Percentiles rank a stretch among this genome's conserved stretches.
Conservation (phyloP, 2,113 vertebrate species). For the Salvelinus fontinalis region DNA sequence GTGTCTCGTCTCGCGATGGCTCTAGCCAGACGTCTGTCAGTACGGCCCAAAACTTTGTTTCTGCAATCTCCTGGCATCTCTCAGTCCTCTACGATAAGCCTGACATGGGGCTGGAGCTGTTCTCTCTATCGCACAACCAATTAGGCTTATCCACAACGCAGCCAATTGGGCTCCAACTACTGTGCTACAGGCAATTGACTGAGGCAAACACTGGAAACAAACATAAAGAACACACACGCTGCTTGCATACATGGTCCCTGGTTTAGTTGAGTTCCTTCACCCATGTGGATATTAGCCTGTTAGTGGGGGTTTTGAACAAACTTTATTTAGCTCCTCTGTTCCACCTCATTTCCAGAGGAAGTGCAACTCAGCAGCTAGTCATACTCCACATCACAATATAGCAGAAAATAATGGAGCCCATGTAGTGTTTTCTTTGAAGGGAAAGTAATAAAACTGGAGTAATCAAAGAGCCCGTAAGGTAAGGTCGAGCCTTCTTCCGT, state of each 20-base stretch:
- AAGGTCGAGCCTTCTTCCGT: constrained; percentile 13
- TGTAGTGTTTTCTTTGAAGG: constrained; percentile 28
- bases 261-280: constrained; percentile 47
- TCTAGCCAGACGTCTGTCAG: constrained; percentile 69
- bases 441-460: neutral
- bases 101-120: constrained; percentile 50
- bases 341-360: constrained; percentile 33
- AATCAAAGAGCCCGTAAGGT: neutral
- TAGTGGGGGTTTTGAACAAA: constrained; percentile 20
- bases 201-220: constrained; percentile 44
- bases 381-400: constrained; percentile 31
- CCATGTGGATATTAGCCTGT: constrained; percentile 14
- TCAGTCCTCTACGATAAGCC: constrained; percentile 57
- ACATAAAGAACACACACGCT: neutral
- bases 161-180: constrained; percentile 51
- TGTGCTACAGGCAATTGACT: constrained; percentile 52
- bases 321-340: constrained; percentile 42
- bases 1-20: constrained; percentile 19
- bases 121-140: constrained; percentile 63
- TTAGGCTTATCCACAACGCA: constrained; percentile 66
- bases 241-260: constrained; percentile 18
- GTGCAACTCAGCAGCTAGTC: constrained; percentile 45
- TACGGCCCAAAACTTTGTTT: constrained; percentile 53
- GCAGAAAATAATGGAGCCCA: constrained; percentile 13
- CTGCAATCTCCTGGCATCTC: constrained; percentile 59